Evolutionary conservation across 2,797 vertebrate genomes (phyloP).

Genomic region (Lacerta agilis): DNA sequence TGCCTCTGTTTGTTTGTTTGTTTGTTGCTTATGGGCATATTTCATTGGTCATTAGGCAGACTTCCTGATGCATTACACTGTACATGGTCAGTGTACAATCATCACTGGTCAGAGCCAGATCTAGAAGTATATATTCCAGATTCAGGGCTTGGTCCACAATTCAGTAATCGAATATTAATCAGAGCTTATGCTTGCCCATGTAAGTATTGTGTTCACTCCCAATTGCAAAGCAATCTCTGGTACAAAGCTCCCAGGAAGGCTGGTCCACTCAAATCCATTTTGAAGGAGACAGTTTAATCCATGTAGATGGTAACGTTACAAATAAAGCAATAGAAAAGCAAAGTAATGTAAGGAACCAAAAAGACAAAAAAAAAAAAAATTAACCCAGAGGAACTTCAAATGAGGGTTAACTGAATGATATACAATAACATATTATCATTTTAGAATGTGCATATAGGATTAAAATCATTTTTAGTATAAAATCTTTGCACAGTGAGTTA

Average conservation of each 20-base stretch:
- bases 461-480: conserved; percentile 17
- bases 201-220: not conserved
- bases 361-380: not conserved
- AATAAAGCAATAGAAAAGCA: not conserved
- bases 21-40: not conserved
- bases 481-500: conserved; percentile 18
- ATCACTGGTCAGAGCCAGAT: too few relatives aligned
- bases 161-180: too few relatives aligned
- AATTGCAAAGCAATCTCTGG: not conserved
- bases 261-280: not conserved
- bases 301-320: not conserved
- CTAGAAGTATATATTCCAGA: not conserved
- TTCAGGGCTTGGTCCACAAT: not conserved
- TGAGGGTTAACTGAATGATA: conserved; percentile 5
- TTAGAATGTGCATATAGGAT: conserved; percentile 1
- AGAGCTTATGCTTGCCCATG: too few relatives aligned
- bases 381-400: not conserved
- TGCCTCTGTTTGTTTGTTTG: not conserved
- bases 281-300: not conserved
- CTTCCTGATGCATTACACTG: not conserved
- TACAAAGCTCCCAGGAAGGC: not conserved
- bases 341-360: not conserved
- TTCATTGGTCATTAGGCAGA: not conserved
- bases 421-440: not conserved
- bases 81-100: too few relatives aligned